Evolutionary conservation across 2,113 vertebrate species (phyloP), one percentile per base, ranked within the genome.

Genomic region (Monarcha castaneiventris): DNA sequence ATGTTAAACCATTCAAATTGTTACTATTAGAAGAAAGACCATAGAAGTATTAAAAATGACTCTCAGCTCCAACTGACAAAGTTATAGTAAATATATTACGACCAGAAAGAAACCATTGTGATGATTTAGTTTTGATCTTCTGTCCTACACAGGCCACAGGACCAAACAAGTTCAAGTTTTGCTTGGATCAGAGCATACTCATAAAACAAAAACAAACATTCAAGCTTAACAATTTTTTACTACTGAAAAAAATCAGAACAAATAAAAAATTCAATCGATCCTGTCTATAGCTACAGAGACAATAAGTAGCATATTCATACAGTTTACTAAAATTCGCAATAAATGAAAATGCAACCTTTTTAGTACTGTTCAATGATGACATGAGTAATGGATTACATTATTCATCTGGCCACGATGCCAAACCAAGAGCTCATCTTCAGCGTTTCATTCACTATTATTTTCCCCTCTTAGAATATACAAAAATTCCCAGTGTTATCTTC

Each of bases 1-100:
- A 97, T 96, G 93, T 96, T 96, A 96, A 97, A 97, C 96, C 94
- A 97, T 93, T 97, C 96, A 96, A 97, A 96, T 69, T 96, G 93
- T 97, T 96, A 96, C 93, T 96, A 94, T 96, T 96, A 96, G 94
- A 95, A 96, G 93, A 96, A 96, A 97, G 94, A 96, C 76, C 94
- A 96, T 75, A 97, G 92, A 95, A 96, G 96, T 96, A 96, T 95
- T 96, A 96, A 96, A 92, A 95, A 96, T 90, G 93, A 94, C 83
- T 92, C 93, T 93, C 90, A 73, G 80, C 76, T 92, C 88, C 94
- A 94, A 64, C 83, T 91, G 83, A 94, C 86, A 95, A 97, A 95
- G 52, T 93, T 94, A 96, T 76, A 97, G 89, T 95, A 94, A 90
- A 84, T 87, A 92, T 81, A 89, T 91, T 92, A 92, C 72, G 69